phyloP scores from a whole-genome alignment of 2,888 invertebrate genomes.

The Metopia argyrocephala region DNA sequence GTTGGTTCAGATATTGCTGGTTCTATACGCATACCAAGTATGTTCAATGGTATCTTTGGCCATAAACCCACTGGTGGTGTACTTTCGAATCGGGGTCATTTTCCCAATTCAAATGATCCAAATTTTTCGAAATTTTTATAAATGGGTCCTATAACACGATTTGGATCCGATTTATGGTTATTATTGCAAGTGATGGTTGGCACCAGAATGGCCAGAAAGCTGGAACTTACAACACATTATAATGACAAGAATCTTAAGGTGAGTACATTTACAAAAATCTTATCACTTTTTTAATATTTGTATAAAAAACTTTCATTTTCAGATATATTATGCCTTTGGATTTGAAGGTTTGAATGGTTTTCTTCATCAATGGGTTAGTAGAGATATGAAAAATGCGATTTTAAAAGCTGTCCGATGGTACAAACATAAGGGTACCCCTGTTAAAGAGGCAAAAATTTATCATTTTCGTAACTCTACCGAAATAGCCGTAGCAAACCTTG shows the following conservation, averaged over 20 bases:
- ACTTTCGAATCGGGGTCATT: slow-evolving; percentile 81
- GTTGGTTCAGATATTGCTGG: slow-evolving; percentile 93
- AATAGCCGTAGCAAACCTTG: slow-evolving; percentile 67
- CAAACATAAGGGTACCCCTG: slow-evolving; percentile 65
- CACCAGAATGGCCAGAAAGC: slow-evolving; percentile 73
- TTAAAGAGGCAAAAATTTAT: slow-evolving; percentile 60
- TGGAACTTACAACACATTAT: slow-evolving; percentile 81
- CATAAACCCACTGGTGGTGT: slow-evolving; percentile 89
- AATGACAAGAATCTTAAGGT: slow-evolving; percentile 79
- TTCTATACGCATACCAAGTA: slow-evolving; percentile 91
- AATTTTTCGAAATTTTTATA: slow-evolving; percentile 80
- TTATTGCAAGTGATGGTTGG: slow-evolving; percentile 83
- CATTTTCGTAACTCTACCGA: slow-evolving; percentile 69
- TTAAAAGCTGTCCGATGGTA: slow-evolving; percentile 69
- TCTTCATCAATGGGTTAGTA: slow-evolving; percentile 67
- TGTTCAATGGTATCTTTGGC: slow-evolving; percentile 92
- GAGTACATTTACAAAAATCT: not conserved
- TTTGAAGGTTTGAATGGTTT: slow-evolving; percentile 67
- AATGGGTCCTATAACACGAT: slow-evolving; percentile 88
- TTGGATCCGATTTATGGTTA: slow-evolving; percentile 86
- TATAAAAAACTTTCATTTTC: slow-evolving; percentile 11
- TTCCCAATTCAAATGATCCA: slow-evolving; percentile 80
- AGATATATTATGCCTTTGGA: slow-evolving; percentile 70
- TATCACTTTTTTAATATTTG: not conserved
- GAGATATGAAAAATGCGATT: slow-evolving; percentile 69